A percentile compares a stretch with the other conserved stretches of the same genome.
Evolutionary conservation across 2,797 vertebrate species (phyloP).

Genomic region (Dipus sagitta): DNA sequence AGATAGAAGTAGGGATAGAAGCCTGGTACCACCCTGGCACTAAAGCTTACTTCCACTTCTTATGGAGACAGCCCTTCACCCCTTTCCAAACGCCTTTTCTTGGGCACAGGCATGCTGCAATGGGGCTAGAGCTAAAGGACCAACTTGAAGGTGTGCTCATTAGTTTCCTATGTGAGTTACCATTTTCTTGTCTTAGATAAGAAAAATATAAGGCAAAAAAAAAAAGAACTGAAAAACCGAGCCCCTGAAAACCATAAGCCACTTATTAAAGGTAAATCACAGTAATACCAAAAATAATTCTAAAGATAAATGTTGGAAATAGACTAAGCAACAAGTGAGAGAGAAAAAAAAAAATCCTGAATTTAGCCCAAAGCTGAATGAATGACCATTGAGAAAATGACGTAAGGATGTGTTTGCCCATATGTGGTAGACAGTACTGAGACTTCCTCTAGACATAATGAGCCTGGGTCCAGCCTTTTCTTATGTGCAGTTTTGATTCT

Average conservation of each 20-base stretch:
- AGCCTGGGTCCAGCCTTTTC: constrained; percentile 19
- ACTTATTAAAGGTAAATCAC: neutral
- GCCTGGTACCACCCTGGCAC: neutral
- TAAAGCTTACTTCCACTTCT: neutral
- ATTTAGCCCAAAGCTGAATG: constrained; percentile 39
- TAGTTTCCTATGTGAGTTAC: neutral
- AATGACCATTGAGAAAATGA: neutral
- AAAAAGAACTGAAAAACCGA: neutral
- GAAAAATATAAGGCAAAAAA: neutral
- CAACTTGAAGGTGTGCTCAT: neutral
- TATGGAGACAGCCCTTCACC: neutral
- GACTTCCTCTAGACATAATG: constrained; percentile 24
- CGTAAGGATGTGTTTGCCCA: constrained; percentile 44
- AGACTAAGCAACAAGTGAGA: neutral
- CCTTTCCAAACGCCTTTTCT: neutral
- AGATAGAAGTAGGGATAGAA: neutral
- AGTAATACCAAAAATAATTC: constrained; percentile 10
- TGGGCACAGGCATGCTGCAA: neutral
- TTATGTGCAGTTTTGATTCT: constrained; percentile 62
- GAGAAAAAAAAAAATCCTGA: neutral
- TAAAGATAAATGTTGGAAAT: neutral
- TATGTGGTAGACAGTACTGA: neutral
- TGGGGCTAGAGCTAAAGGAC: neutral
- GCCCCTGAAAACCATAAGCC: neutral
- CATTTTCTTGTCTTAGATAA: neutral